Conservation (phyloP, 2,113 vertebrate genomes). For the Clarias macrocephalus region DNA sequence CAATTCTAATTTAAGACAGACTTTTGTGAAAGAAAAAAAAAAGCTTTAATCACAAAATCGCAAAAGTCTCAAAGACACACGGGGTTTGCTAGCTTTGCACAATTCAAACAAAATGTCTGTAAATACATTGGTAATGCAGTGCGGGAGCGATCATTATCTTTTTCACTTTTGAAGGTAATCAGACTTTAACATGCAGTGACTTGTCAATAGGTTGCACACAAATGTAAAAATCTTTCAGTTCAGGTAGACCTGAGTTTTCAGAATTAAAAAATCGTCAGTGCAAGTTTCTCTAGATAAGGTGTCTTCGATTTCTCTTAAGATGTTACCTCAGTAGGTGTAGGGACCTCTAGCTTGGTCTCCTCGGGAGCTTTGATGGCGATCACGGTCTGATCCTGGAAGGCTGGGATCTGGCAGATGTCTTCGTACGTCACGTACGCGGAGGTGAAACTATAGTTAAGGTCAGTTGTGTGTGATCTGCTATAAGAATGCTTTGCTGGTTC, state of each 20-base stretch:
- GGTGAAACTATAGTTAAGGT: conserved; percentile 68
- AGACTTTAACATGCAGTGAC: background rate
- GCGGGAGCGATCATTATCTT: background rate
- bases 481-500: background rate
- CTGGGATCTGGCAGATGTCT: conserved; percentile 78
- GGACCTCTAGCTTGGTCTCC: conserved; percentile 87
- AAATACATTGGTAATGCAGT: background rate
- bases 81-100: too few species aligned
- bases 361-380: conserved; percentile 88
- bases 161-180: background rate
- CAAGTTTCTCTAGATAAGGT: background rate
- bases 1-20: too few species aligned
- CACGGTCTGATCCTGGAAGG: conserved; percentile 86
- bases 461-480: background rate
- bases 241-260: background rate
- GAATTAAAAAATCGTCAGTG: background rate
- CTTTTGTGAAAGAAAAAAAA: too few species aligned
- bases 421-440: conserved; percentile 86
- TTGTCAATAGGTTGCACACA: background rate
- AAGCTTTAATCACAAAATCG: too few species aligned
- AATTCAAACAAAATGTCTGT: background rate
- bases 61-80: too few species aligned
- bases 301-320: background rate
- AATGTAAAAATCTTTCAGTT: background rate
- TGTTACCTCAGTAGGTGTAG: conserved; percentile 80